A percentile compares a stretch with the other conserved stretches of the same genome.
Conservation (phyloP, 2,113 vertebrate species). For the Rhea americana region DNA sequence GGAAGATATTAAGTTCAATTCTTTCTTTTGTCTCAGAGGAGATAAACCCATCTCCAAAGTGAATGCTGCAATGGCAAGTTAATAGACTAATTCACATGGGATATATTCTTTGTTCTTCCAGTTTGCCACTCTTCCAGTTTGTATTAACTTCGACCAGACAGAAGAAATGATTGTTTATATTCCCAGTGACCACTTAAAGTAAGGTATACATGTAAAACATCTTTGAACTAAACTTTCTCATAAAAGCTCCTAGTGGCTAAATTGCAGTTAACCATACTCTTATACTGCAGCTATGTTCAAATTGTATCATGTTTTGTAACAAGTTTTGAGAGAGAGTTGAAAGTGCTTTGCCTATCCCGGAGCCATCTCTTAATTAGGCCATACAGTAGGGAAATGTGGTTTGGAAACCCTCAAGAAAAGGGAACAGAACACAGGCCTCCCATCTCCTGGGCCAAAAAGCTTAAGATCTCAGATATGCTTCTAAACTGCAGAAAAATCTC, state of each 20-base stretch:
- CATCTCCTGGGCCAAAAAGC: neutral
- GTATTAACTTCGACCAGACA: neutral
- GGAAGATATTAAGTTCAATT: neutral
- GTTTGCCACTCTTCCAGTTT: neutral
- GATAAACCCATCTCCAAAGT: neutral
- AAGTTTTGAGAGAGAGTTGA: neutral
- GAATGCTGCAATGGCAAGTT: neutral
- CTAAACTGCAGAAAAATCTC: neutral
- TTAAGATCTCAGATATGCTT: neutral
- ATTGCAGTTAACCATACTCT: neutral
- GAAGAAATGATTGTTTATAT: neutral
- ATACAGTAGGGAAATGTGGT: neutral
- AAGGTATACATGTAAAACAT: neutral
- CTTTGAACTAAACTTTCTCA: neutral
- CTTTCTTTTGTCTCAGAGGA: neutral
- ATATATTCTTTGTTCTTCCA: neutral
- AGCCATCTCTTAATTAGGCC: neutral
- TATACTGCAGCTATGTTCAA: neutral
- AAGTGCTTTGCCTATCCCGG: neutral
- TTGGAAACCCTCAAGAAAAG: neutral
- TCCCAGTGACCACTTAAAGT: neutral
- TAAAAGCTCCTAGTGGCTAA: neutral
- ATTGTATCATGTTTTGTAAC: neutral
- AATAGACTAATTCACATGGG: fast-evolving
- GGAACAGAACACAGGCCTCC: neutral